These are phyloP conservation scores for Araneus ventricosus DNA, from an alignment of 1,140 invertebrate genomes.

Conservation along the genomic window DNA sequence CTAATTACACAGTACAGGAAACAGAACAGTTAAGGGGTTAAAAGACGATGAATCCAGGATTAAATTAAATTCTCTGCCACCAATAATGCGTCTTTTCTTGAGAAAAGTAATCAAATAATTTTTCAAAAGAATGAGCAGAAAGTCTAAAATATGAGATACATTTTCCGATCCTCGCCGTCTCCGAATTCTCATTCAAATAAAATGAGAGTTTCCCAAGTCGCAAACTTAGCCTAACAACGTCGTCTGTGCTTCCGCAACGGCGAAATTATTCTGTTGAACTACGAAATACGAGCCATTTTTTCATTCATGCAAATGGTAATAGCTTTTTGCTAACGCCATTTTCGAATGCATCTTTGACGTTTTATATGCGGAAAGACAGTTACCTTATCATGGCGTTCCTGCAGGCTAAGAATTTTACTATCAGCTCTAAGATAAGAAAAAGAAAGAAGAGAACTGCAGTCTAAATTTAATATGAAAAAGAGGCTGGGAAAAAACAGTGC, in stretches of 20 bases:
- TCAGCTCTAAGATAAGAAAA: background rate
- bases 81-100: background rate
- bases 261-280: conserved; percentile 60
- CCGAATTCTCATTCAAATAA: conserved; percentile 42
- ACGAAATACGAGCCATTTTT: conserved; percentile 58
- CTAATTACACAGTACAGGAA: too few relatives aligned
- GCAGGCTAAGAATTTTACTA: conserved; percentile 17
- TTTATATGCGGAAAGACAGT: conserved; percentile 54
- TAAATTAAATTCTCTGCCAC: background rate
- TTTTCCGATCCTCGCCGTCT: background rate
- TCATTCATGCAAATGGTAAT: conserved; percentile 62
- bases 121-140: background rate
- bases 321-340: conserved; percentile 62
- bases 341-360: conserved; percentile 53
- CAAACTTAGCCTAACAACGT: conserved; percentile 65
- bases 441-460: background rate
- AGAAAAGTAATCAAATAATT: conserved; percentile 42
- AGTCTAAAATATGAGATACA: conserved; percentile 35
- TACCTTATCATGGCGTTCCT: conserved; percentile 31
- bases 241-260: conserved; percentile 28
- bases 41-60: background rate
- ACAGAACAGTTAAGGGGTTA: too few relatives aligned
- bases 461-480: conserved; percentile 55
- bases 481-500: background rate
- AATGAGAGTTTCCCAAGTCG: conserved; percentile 38